Evolutionary conservation across 2,797 vertebrate species (phyloP), one percentile per base, ranked within the genome.

Genomic region (Liasis olivaceus): DNA sequence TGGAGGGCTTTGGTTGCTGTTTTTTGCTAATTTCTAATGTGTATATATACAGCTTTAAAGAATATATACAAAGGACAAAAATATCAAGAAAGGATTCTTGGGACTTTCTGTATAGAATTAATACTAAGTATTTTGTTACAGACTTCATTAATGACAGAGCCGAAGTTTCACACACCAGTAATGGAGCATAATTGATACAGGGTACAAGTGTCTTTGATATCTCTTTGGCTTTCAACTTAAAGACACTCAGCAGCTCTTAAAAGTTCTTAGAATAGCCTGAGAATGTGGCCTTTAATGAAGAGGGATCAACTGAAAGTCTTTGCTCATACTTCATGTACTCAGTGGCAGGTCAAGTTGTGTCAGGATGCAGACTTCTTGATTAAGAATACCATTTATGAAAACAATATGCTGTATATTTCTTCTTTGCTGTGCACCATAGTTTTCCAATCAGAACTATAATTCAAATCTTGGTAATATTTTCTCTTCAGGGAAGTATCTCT

Each of bases 231-330:
- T 85, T 92, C 47, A 64, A 58, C 2, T 84, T 84, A 88, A 85
- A 17, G 72, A 26, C 31, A 89, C 24, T 85, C 14, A 56, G 31
- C 51, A 89, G 8, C 62, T 86, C n/a, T 66, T 91, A 31, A 63
- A 90, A n/a, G 60, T 85, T 89, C 87, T 92, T 59, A 72, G 85
- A 91, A 88, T 88, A 85, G 51, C 31, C 17, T 92, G 9, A 85
- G 60, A 85, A 59, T 22, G 60, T 85, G 60, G 51, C 47, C 51
- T 89, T 85, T 85, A 85, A 58, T 66, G 31, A 63, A 89, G 60
- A 84, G 59, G 14, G 60, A 58, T 92, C 60, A 89, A 89, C n/a
- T 89, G 72, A 56, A 92, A 85, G 24, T 66, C 31, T 54, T 92
- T 81, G 31, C 54, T 91, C 20, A 51, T 85, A 58, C 5, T 66